Conservation (phyloP, 2,113 vertebrate genomes). For the Hippotragus niger region DNA sequence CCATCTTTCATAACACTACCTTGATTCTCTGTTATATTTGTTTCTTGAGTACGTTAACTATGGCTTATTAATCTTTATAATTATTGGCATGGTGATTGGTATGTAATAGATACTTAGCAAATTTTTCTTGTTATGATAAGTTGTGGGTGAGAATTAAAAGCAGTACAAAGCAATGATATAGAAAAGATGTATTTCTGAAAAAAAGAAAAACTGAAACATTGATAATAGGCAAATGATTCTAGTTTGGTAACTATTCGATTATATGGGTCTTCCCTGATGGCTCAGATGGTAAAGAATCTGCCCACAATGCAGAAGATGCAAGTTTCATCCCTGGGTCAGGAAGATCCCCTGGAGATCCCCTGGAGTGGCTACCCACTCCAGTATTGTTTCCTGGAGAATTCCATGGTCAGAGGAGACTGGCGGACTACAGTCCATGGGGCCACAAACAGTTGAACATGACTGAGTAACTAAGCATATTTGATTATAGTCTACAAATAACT, state of each 20-base stretch:
- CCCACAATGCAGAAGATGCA: rapidly evolving
- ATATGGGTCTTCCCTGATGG: neutral
- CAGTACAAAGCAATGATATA: neutral
- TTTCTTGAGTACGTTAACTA: neutral
- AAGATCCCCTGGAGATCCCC: neutral
- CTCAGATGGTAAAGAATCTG: neutral
- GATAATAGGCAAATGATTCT: neutral
- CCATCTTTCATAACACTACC: neutral
- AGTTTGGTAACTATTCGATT: neutral
- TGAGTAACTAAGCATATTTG: neutral
- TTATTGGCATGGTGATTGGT: neutral
- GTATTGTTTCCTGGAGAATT: neutral
- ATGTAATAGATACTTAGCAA: neutral
- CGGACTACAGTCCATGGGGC: rapidly evolving
- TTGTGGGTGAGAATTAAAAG: neutral
- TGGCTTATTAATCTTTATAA: neutral
- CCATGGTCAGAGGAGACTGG: neutral
- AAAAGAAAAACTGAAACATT: neutral
- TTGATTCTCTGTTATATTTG: neutral
- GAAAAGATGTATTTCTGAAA: neutral
- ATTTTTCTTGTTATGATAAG: neutral
- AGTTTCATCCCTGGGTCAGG: neutral
- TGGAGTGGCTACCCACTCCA: neutral
- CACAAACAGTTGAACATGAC: neutral
- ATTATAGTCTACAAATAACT: neutral